Evolutionary conservation across 2,888 invertebrate species (phyloP).

Genomic region (Rotaria socialis): DNA sequence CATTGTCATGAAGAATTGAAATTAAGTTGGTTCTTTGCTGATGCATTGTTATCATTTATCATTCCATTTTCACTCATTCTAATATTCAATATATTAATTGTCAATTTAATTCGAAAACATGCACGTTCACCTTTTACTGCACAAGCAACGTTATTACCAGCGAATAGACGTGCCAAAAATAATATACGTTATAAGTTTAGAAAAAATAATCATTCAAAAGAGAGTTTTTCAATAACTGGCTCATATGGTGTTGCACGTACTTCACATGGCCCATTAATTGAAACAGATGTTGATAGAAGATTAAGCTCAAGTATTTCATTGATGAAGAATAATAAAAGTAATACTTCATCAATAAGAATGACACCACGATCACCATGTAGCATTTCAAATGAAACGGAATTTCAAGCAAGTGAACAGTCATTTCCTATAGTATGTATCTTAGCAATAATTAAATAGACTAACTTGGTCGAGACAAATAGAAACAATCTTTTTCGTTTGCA

Average conservation of each 20-base stretch:
- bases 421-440: too few species aligned
- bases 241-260: not conserved
- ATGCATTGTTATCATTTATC: not conserved
- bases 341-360: not conserved
- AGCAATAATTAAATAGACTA: too few species aligned
- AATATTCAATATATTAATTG: not conserved
- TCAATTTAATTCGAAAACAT: not conserved
- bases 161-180: not conserved
- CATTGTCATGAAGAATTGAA: not conserved
- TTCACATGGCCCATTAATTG: not conserved
- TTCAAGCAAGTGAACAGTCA: too few species aligned
- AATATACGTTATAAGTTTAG: not conserved
- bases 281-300: not conserved
- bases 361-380: too few species aligned
- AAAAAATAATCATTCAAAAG: not conserved
- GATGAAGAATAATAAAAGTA: not conserved
- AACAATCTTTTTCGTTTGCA: too few species aligned
- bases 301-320: not conserved
- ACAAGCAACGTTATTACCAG: not conserved
- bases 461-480: too few species aligned
- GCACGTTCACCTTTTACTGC: not conserved
- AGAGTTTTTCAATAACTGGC: not conserved
- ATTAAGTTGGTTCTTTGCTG: not conserved
- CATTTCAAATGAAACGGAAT: too few species aligned
- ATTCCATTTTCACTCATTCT: not conserved